Percentiles rank a stretch among this genome's conserved stretches.
These are phyloP conservation scores for Hypena proboscidalis DNA, from an alignment of 2,888 invertebrate species.

Conservation along the genomic window DNA sequence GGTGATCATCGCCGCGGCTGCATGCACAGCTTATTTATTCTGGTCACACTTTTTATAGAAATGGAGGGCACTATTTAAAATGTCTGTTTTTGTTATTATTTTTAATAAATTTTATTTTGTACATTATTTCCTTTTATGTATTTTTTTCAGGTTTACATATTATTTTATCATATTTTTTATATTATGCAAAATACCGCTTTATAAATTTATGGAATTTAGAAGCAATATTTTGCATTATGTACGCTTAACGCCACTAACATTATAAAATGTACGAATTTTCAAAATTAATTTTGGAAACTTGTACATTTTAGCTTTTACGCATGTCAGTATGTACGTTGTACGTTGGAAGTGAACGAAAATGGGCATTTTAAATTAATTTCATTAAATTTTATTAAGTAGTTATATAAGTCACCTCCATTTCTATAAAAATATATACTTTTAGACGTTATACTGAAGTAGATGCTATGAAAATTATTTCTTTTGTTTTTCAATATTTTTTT, in stretches of 20 bases:
- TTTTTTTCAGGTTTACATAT: constrained; percentile 31
- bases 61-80: constrained; percentile 78
- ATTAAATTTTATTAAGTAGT: constrained; percentile 24
- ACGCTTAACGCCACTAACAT: constrained; percentile 69
- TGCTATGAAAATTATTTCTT: constrained; percentile 9
- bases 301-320: constrained; percentile 56
- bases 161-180: constrained; percentile 38
- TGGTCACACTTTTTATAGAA: constrained; percentile 64
- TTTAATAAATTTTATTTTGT: constrained; percentile 40
- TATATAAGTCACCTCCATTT: constrained; percentile 76
- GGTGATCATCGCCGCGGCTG: constrained; percentile 43
- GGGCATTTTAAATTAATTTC: constrained; percentile 75
- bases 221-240: constrained; percentile 39
- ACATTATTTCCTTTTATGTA: constrained; percentile 34
- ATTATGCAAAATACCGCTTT: constrained; percentile 39
- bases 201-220: constrained; percentile 27
- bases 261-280: constrained; percentile 55
- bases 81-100: constrained; percentile 64
- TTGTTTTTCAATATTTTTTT: not conserved
- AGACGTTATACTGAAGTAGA: constrained; percentile 20
- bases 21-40: constrained; percentile 43
- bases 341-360: constrained; percentile 67
- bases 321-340: constrained; percentile 46
- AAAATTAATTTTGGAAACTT: constrained; percentile 60
- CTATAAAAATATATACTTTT: constrained; percentile 56